Evolutionary conservation across 1,140 invertebrate species (phyloP), one percentile per base, ranked within the genome.

Genomic region (Dendrolimus kikuchii): DNA sequence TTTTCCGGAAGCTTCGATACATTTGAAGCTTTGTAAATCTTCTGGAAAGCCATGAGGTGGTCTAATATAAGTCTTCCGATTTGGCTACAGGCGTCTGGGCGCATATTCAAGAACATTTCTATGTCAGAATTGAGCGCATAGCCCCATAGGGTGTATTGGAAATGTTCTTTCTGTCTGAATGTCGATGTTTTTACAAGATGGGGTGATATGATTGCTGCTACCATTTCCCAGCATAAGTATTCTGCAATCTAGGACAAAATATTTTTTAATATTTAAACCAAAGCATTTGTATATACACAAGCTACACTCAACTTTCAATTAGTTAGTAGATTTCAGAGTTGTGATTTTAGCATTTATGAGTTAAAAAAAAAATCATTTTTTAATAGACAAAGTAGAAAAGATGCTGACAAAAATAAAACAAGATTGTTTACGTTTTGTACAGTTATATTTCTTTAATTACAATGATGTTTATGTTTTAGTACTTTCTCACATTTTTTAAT

Each of bases 111-210:
- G 57, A 90, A 88, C 72, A 89, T 81, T 70, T 89, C 86, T 8
- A 90, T 86, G 59, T 90, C 86, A 0, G 86, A 81, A 59, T 88
- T 87, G 5, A 90, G 64, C 6, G 86, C 79, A 55, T 90, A 84
- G n/a, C 89, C 89, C 89, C 90, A 91, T n/a, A 90, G 60, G 0
- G 86, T 88, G 66, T 88, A 88, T 57, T 87, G 85, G 40, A 88
- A 88, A 46, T 88, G 86, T 50, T 88, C 87, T 49, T 88, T 88
- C 63, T 80, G 82, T 62, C 75, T 71, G 68, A 83, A 85, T 7
- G 70, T 87, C 38, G 72, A 86, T 49, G 81, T 89, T 79, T 76
- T 87, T n/a, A 81, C 80, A 46, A 86, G 69, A 59, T 86, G 84
- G 7, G 86, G 87, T 0, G 78, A 83, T 59, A 86, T 82, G 46